Conservation (phyloP, 2,797 vertebrate genomes). For the Cynodonichthys magdalenae region DNA sequence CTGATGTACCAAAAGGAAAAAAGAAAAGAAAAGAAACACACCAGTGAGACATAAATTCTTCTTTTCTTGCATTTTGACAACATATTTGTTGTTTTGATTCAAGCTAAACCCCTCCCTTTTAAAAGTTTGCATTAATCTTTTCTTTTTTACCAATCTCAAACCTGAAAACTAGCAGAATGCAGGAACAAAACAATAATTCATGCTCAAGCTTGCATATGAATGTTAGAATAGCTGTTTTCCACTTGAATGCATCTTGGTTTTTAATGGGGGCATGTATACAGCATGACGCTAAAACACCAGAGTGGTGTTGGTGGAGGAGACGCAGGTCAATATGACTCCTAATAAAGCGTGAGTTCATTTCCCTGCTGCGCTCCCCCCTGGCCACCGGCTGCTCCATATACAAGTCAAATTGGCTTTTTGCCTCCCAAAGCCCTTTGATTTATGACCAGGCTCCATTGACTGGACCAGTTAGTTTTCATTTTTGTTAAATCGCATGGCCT, state of each 20-base stretch:
- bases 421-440: slow-evolving; percentile 93
- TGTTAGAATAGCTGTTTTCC: slow-evolving; percentile 61
- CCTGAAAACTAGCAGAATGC: slow-evolving; percentile 36
- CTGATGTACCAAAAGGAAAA: slow-evolving; percentile 75
- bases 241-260: slow-evolving; percentile 49
- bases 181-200: slow-evolving; percentile 38
- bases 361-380: slow-evolving; percentile 74
- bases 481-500: slow-evolving; percentile 95
- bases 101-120: slow-evolving; percentile 61
- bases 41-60: slow-evolving; percentile 63
- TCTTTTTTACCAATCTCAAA: slow-evolving; percentile 35
- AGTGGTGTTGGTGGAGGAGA: slow-evolving; percentile 66
- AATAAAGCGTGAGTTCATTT: slow-evolving; percentile 86
- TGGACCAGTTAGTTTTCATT: slow-evolving; percentile 98
- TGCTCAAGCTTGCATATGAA: slow-evolving; percentile 42
- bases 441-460: slow-evolving; percentile 95
- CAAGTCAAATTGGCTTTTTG: slow-evolving; percentile 95
- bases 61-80: slow-evolving; percentile 59
- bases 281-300: slow-evolving; percentile 48
- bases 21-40: slow-evolving; percentile 44
- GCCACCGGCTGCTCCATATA: slow-evolving; percentile 88
- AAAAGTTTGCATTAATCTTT: slow-evolving; percentile 56
- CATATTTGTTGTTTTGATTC: slow-evolving; percentile 75
- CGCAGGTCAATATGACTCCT: slow-evolving; percentile 82
- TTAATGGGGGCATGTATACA: slow-evolving; percentile 40